Evolutionary conservation across 2,797 vertebrate species (phyloP).

Genomic region (Danio albolineatus): DNA sequence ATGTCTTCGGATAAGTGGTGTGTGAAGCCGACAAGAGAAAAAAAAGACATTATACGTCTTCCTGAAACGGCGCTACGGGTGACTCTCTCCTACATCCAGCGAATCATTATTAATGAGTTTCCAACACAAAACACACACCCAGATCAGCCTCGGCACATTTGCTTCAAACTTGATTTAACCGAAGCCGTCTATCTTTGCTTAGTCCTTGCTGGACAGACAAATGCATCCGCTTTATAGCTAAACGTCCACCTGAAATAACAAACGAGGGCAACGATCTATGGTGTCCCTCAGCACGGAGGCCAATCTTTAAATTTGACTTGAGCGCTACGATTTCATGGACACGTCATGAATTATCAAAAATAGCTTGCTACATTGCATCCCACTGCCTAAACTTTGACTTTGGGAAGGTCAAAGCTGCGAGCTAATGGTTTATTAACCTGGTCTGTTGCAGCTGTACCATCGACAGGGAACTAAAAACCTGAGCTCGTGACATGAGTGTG

Average conservation of each 20-base stretch:
- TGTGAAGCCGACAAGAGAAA: conserved; percentile 71
- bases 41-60: conserved; percentile 30
- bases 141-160: conserved; percentile 40
- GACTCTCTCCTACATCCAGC: conserved; percentile 13
- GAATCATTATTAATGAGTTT: conserved; percentile 51
- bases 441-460: conserved; percentile 78
- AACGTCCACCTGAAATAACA: conserved; percentile 11
- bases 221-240: conserved; percentile 29
- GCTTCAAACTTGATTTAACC: conserved; percentile 48
- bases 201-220: conserved; percentile 23
- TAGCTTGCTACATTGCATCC: conserved; percentile 20
- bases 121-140: conserved; percentile 31
- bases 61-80: conserved; percentile 1
- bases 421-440: conserved; percentile 86
- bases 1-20: conserved; percentile 76
- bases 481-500: conserved; percentile 84
- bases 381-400: conserved; percentile 54
- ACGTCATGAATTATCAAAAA: conserved; percentile 29
- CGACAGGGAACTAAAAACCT: conserved; percentile 82
- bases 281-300: conserved; percentile 22
- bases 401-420: conserved; percentile 63
- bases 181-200: conserved; percentile 24
- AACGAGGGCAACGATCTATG: conserved; percentile 21
- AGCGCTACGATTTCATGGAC: not conserved
- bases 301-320: not conserved